Percentiles rank a stretch among this genome's conserved stretches.
These are phyloP conservation scores for Oryzias melastigma DNA, from an alignment of 2,113 vertebrate species.

Conservation along the genomic window DNA sequence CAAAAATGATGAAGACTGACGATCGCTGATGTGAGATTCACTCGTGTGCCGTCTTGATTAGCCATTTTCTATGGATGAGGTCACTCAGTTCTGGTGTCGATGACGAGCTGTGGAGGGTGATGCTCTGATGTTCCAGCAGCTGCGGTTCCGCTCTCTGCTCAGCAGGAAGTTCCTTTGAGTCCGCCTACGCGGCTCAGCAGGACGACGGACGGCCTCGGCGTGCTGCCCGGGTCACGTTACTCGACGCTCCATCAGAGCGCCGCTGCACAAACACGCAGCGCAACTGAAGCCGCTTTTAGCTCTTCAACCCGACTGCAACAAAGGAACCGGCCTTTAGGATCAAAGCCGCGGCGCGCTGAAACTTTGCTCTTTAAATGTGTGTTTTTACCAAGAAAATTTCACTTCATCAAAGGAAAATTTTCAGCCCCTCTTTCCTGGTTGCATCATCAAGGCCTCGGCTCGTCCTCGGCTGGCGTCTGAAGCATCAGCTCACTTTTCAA, in stretches of 20 bases:
- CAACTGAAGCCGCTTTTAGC: not conserved
- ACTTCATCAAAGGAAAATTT: slow-evolving; percentile 41
- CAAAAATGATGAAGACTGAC: no score
- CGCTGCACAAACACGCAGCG: slow-evolving; percentile 2
- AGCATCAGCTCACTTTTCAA: slow-evolving; percentile 24
- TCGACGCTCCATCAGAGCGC: slow-evolving; percentile 13
- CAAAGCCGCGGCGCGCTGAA: no score
- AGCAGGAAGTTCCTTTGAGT: slow-evolving; percentile 44
- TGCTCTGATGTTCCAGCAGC: slow-evolving; percentile 65
- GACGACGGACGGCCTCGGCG: slow-evolving; percentile 16
- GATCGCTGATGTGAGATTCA: no score
- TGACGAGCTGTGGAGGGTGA: slow-evolving; percentile 60
- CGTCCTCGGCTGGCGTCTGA: slow-evolving; percentile 23
- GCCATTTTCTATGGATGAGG: no score
- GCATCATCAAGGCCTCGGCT: slow-evolving; percentile 31
- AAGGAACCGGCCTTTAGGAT: not conserved
- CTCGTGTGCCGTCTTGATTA: no score
- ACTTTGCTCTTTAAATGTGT: no score
- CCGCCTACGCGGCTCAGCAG: slow-evolving; percentile 49
- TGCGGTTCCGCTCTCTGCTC: slow-evolving; percentile 44
- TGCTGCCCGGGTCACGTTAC: slow-evolving; percentile 32
- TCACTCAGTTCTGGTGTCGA: not conserved
- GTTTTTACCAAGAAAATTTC: slow-evolving; percentile 2
- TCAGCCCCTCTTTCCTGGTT: slow-evolving; percentile 29
- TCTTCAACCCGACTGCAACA: slow-evolving; percentile 6